A percentile compares a stretch with the other conserved stretches of the same genome.
These are phyloP conservation scores for Diabrotica virgifera DNA, from an alignment of 1,140 invertebrate genomes.

Conservation along the genomic window DNA sequence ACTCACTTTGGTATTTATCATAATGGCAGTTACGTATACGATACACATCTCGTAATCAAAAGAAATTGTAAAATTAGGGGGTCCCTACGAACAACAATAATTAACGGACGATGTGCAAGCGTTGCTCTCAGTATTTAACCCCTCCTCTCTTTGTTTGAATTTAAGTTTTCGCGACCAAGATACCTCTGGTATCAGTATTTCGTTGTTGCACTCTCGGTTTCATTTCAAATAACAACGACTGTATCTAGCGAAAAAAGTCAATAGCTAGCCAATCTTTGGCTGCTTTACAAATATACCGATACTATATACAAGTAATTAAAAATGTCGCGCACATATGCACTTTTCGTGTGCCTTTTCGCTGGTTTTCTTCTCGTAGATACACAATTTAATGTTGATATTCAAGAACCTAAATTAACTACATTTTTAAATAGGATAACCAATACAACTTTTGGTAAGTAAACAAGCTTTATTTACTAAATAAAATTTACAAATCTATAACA, in stretches of 20 bases:
- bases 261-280: background rate
- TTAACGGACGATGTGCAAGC: background rate
- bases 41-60: background rate
- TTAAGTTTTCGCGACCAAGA: background rate
- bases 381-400: constrained; percentile 23
- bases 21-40: background rate
- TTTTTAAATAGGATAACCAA: constrained; percentile 32
- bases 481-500: constrained; percentile 2
- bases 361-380: constrained; percentile 7
- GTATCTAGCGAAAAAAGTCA: background rate
- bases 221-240: background rate
- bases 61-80: background rate
- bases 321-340: background rate
- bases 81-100: background rate
- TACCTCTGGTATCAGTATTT: background rate
- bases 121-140: background rate
- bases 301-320: background rate
- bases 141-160: background rate
- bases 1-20: background rate
- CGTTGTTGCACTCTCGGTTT: background rate
- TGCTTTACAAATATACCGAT: background rate
- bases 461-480: background rate
- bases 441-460: constrained; percentile 31
- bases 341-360: constrained; percentile 9
- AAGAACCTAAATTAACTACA: constrained; percentile 24